These are phyloP conservation scores for Malthinus flaveolus DNA, from an alignment of 2,888 invertebrate species.

Conservation along the genomic window DNA sequence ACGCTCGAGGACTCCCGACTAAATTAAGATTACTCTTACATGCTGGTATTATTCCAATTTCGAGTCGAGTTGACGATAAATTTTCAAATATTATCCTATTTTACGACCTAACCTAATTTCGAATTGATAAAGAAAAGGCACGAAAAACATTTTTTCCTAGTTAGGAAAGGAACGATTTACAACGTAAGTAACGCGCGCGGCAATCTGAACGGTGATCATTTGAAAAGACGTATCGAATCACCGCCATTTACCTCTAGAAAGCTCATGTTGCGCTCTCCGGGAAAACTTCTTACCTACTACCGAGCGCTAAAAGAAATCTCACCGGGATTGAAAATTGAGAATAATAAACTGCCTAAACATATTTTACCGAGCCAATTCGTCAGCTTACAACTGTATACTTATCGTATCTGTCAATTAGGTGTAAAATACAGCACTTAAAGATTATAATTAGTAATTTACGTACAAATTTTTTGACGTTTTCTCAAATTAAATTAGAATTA, in stretches of 20 bases:
- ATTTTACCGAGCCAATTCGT: slow-evolving; percentile 44
- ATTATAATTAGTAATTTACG: slow-evolving; percentile 3
- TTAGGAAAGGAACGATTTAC: slow-evolving; percentile 14
- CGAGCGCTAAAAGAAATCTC: slow-evolving; percentile 48
- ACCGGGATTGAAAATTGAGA: slow-evolving; percentile 53
- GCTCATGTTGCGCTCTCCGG: slow-evolving; percentile 31
- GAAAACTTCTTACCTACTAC: slow-evolving; percentile 43
- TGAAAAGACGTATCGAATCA: slow-evolving; percentile 26
- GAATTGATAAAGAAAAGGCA: slow-evolving; percentile 1
- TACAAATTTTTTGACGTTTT: too few relatives aligned
- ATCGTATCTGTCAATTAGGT: slow-evolving; percentile 54
- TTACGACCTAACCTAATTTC: neutral
- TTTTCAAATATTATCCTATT: slow-evolving; percentile 1
- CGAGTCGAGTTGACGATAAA: slow-evolving; percentile 36
- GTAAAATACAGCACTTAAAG: slow-evolving; percentile 48
- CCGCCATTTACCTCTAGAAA: slow-evolving; percentile 32
- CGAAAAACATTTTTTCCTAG: slow-evolving; percentile 4
- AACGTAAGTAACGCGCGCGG: slow-evolving; percentile 8
- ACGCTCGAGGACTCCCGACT: slow-evolving; percentile 44
- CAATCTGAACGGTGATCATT: slow-evolving; percentile 21
- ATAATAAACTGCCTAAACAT: slow-evolving; percentile 54
- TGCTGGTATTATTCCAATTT: slow-evolving; percentile 37
- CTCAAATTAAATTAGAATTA: too few relatives aligned
- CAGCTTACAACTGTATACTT: slow-evolving; percentile 50
- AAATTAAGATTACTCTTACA: slow-evolving; percentile 48